Evolutionary conservation across 2,113 vertebrate species (phyloP), one percentile per base, ranked within the genome.

Genomic region (Pachypanchax playfairii): DNA sequence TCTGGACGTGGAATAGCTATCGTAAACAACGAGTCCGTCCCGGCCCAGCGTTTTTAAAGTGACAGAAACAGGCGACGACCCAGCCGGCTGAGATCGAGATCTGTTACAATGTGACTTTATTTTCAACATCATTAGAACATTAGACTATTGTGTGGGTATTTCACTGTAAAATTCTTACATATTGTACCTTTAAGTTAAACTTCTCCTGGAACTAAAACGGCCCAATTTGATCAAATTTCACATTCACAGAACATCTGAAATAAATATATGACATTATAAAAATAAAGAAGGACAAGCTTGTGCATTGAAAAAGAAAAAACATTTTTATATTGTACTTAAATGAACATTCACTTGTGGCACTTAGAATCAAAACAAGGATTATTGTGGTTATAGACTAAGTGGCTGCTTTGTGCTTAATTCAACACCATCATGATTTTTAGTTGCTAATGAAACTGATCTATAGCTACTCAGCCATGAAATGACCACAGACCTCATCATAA

Each of bases 401-500:
- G 35, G 13, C 26, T 63, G 22, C 39, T 70, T 39, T 0, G 20
- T 0, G 2, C 54, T 58, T 6, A 29, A 73, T 73, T 70, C 62
- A 50, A 47, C 26, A 55, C 56, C 43, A 77, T 58, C 55, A 67
- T 53, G 52, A 44, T 50, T 54, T 65, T 62, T 6, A 43, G 25
- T 65, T 15, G 20, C 74, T 47, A 50, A 76, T 65, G 36, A 82
- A 79, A 75, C 36, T 35, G 43, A 63, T 71, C 70, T 41, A 81
- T 80, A 83, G 68, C 47, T 77, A 76, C 72, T 73, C 63, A 64
- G 74, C 38, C 81, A 73, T 84, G 81, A 83, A 87, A 88, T 77
- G 70, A 78, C 65, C 66, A 73, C 53, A 56, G 62, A 73, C 52
- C 73, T 84, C 78, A 75, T 87, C 71, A 67, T 80, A 75, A 81